Percentiles rank a stretch among this genome's conserved stretches.
These are phyloP conservation scores for Hetaerina americana DNA, from an alignment of 1,140 invertebrate species.

Conservation along the genomic window DNA sequence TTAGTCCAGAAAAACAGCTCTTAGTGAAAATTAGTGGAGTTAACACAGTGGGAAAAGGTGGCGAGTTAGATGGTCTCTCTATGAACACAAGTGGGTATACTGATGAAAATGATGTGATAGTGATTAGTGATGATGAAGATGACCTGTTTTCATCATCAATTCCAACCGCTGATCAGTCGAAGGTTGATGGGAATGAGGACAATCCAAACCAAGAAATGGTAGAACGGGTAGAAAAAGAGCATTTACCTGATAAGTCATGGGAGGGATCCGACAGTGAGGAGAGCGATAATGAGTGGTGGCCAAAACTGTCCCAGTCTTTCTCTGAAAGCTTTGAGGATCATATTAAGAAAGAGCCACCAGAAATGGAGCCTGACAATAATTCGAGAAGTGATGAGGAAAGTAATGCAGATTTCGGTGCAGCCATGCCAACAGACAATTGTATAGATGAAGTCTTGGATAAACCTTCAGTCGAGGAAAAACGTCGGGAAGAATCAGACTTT, in stretches of 20 bases:
- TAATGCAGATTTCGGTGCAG: no score
- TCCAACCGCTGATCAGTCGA: background rate
- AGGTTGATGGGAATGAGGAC: background rate
- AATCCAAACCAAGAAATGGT: background rate
- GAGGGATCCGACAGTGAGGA: background rate
- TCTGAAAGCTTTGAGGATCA: background rate
- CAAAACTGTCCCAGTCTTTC: background rate
- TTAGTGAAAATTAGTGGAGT: background rate
- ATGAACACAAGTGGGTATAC: background rate
- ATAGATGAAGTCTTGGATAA: no score
- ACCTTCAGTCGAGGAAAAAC: no score
- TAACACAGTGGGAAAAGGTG: no score
- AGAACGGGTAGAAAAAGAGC: background rate
- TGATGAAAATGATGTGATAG: background rate
- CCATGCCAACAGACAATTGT: no score
- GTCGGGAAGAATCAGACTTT: background rate
- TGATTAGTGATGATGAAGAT: background rate
- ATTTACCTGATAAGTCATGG: background rate
- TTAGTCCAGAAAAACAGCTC: background rate
- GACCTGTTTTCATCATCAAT: background rate
- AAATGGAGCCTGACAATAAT: background rate
- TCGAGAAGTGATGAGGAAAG: background rate
- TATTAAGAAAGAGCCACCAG: background rate
- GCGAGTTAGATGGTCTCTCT: no score
- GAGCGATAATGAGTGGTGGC: background rate